Evolutionary conservation across 2,113 vertebrate genomes (phyloP), one percentile per base, ranked within the genome.

Genomic region (Zeus faber): DNA sequence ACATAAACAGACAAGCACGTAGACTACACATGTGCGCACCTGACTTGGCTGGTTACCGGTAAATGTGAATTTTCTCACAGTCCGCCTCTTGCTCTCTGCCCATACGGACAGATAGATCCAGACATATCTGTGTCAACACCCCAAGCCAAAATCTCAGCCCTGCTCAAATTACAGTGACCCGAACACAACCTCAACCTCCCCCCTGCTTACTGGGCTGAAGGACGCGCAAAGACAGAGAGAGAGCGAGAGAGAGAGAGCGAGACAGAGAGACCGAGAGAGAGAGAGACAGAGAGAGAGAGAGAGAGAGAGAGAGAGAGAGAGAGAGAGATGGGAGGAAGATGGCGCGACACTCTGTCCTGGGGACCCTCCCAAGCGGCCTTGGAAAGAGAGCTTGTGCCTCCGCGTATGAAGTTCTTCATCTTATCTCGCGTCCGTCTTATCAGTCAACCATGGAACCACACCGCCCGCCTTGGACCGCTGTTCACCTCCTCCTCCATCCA

Each of bases 381-480:
- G n/a, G n/a, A n/a, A n/a, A n/a, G n/a, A n/a, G n/a, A n/a, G n/a
- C n/a, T 35, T 35, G 31, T 35, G 31, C 4, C 27, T 29, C 11
- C 47, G 45, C n/a, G n/a, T n/a, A n/a, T n/a, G n/a, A n/a, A 43
- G 23, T 39, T 49, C 56, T 67, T 40, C 23, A 51, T 57, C 35
- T 44, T 49, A 44, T 48, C 33, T 51, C 59, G 53, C 18, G n/a
- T 43, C 14, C 9, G 10, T 29, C 22, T 47, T 35, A 3, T 25
- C 27, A 18, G 54, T 35, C 50, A 55, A 62, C 24, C 47, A 69
- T 67, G 80, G 79, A 80, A 62, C 46, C 64, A 78, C 70, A 83
- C 81, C 81, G 84, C 80, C 80, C 81, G 67, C 84, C 48, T 60
- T 70, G 80, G 81, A 13, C 4, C 41, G 26, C 18, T 33, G 27